Percentiles rank a stretch among this genome's conserved stretches.
phyloP scores from a whole-genome alignment of 2,113 vertebrate genomes.

The Nicator chloris region DNA sequence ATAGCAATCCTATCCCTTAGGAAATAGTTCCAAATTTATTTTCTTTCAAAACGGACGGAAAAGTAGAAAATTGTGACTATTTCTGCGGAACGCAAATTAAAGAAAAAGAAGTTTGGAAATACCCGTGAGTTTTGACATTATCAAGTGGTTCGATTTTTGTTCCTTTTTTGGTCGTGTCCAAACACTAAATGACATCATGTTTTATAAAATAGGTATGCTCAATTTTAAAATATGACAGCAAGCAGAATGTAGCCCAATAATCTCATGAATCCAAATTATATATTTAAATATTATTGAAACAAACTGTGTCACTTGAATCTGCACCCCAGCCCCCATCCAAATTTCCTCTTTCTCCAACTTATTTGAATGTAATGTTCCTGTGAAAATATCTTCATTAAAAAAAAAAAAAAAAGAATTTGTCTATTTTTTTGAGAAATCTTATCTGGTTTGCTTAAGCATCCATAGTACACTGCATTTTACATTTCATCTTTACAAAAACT shows the following conservation, averaged over 20 bases:
- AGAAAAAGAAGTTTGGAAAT: neutral
- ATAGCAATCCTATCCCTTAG: neutral
- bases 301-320: neutral
- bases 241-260: neutral
- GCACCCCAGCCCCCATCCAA: neutral
- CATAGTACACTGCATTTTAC: neutral
- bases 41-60: neutral
- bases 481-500: neutral
- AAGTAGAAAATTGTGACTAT: neutral
- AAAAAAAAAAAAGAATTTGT: neutral
- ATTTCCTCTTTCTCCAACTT: neutral
- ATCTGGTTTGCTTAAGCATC: neutral
- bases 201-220: neutral
- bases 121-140: neutral
- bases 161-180: neutral
- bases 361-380: neutral
- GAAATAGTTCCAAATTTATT: neutral
- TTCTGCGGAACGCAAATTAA: neutral
- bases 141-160: neutral
- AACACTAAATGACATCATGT: neutral
- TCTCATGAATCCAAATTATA: neutral
- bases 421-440: neutral
- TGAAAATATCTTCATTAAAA: neutral
- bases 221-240: neutral
- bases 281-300: neutral